These are phyloP conservation scores for Sarcophaga variegata DNA, from an alignment of 2,888 invertebrate species.

Conservation along the genomic window DNA sequence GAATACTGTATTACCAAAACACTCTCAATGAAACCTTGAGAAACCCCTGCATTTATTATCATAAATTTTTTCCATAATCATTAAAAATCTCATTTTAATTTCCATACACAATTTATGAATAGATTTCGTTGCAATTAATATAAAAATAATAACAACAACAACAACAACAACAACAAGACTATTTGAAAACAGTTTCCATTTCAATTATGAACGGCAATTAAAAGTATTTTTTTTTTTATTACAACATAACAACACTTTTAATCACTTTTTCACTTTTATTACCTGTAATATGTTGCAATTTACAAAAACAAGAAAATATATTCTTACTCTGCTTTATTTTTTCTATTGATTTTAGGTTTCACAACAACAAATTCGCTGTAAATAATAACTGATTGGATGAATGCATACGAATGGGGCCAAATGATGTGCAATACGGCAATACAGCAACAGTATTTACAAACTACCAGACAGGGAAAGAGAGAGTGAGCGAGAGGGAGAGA, in stretches of 20 bases:
- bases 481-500: neutral
- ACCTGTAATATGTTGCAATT: slow-evolving; percentile 20
- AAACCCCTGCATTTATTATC: too few species aligned
- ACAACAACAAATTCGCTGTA: slow-evolving; percentile 17
- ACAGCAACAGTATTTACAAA: neutral
- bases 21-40: too few species aligned
- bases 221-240: neutral
- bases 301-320: neutral
- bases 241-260: slow-evolving; percentile 4
- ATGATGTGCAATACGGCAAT: neutral
- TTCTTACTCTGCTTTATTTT: neutral
- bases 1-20: too few species aligned
- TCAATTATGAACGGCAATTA: neutral
- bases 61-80: too few species aligned
- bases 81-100: too few species aligned
- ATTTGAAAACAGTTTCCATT: neutral
- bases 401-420: neutral
- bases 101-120: too few species aligned
- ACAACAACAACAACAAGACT: slow-evolving; percentile 7
- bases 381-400: slow-evolving; percentile 40
- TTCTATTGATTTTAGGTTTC: slow-evolving; percentile 40
- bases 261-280: slow-evolving; percentile 25
- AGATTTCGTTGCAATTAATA: too few species aligned
- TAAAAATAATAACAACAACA: neutral
- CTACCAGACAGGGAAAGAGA: neutral